Conservation (phyloP, 1,140 invertebrate species). For the Neelides sp. region DNA sequence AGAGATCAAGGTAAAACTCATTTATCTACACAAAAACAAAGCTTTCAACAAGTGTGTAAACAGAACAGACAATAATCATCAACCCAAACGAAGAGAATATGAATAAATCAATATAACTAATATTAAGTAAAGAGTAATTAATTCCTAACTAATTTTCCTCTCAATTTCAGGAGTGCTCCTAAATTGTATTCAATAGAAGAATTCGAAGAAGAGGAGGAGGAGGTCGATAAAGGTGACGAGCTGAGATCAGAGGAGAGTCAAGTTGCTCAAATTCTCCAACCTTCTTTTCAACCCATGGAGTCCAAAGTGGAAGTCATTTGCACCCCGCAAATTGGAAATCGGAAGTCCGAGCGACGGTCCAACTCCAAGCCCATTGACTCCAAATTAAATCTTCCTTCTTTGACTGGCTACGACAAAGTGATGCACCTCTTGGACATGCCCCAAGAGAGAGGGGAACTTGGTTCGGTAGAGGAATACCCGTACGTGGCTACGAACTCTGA, state of each 20-base stretch:
- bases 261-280: constrained; percentile 1
- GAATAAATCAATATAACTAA: too few species aligned
- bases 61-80: too few species aligned
- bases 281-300: background rate
- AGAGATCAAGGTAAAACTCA: constrained; percentile 50
- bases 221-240: constrained; percentile 29
- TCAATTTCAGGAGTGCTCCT: constrained; percentile 64
- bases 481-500: constrained; percentile 31
- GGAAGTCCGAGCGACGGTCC: constrained; percentile 16
- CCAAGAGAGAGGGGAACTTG: constrained; percentile 27
- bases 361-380: constrained; percentile 9
- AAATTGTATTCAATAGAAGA: constrained; percentile 90
- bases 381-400: constrained; percentile 22
- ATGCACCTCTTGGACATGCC: constrained; percentile 25
- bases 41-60: too few species aligned
- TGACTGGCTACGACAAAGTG: constrained; percentile 23
- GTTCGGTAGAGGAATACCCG: constrained; percentile 25
- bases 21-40: too few species aligned
- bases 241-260: constrained; percentile 13
- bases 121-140: too few species aligned
- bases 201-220: constrained; percentile 37
- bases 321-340: constrained; percentile 9
- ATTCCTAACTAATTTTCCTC: background rate
- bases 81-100: too few species aligned
- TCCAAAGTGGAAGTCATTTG: constrained; percentile 7